Evolutionary conservation across 2,888 invertebrate species (phyloP), one percentile per base, ranked within the genome.

Genomic region (Nemurella pictetii): DNA sequence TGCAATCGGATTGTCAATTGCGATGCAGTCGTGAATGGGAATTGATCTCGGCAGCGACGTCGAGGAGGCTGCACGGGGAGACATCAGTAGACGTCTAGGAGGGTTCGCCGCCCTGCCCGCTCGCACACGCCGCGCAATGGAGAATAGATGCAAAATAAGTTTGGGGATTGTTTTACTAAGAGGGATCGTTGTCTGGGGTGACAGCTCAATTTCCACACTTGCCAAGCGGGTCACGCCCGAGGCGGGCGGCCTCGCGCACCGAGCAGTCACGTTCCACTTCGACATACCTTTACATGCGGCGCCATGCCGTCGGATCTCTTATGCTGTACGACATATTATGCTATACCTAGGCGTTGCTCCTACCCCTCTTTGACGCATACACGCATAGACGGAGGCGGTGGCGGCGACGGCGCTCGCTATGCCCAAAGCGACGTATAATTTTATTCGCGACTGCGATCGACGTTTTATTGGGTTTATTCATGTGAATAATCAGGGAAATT

Each of bases 141-240:
- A 7, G 55, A 55, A 55, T 55, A 75, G 75, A 75, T 75, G 75
- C 75, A 80, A 80, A 80, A 35, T 80, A 80, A 80, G 80, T 80
- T 80, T 35, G 80, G 80, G 80, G 80, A 80, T 80, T 80, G 80
- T 80, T 80, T 80, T 35, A 80, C 35, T 30, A 80, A 80, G 80
- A 83, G 77, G 83, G 83, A 36, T 74, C 83, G 30, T 83, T 25
- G 74, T 78, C 75, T 73, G 83, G 80, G 83, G 84, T 85, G 85
- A 85, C 85, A 83, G 83, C 84, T 85, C 85, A 83, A 85, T 85
- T 83, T 85, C 80, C 85, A 81, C 84, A 84, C 84, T 85, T 85
- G 80, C 85, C 72, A 85, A 83, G 72, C 85, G 74, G 81, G 84
- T 84, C 85, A 85, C 85, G 85, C 30, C 55, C 35, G 77, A 36